Evolutionary conservation across 1,140 invertebrate genomes (phyloP).

Genomic region (Magallana angulata): DNA sequence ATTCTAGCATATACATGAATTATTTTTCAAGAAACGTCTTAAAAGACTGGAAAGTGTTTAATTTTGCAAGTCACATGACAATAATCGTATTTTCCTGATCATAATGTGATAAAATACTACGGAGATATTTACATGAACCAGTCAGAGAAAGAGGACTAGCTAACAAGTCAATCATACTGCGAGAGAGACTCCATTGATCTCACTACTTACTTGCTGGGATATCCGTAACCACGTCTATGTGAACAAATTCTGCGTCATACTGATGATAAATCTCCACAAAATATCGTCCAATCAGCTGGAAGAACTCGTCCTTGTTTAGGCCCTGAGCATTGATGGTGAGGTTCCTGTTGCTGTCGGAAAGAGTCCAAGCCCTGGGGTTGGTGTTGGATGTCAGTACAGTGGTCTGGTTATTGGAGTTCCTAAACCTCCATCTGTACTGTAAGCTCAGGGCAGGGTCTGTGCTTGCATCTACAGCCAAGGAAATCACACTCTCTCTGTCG

Average conservation of each 20-base stretch:
- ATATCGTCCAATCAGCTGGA: neutral
- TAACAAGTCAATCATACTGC: too few species aligned
- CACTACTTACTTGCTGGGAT: neutral
- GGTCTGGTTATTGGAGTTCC: neutral
- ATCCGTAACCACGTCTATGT: neutral
- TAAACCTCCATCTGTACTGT: conserved; percentile 20
- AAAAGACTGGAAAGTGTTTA: too few species aligned
- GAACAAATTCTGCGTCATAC: conserved; percentile 8
- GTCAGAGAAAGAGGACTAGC: too few species aligned
- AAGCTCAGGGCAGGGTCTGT: conserved; percentile 1
- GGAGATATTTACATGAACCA: too few species aligned
- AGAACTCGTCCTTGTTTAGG: neutral
- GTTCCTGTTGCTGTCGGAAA: conserved; percentile 6
- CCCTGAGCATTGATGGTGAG: conserved; percentile 20
- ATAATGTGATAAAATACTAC: too few species aligned
- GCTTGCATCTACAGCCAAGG: neutral
- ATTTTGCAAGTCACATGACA: too few species aligned
- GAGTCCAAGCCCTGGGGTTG: neutral
- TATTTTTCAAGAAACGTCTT: too few species aligned
- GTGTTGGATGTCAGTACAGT: too few species aligned
- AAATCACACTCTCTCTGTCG: neutral
- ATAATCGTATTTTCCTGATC: too few species aligned
- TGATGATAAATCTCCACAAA: neutral
- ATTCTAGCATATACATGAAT: too few species aligned
- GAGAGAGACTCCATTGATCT: neutral